Percentiles rank a stretch among this genome's conserved stretches.
phyloP scores from a whole-genome alignment of 2,888 invertebrate species.

The Neocrepidodera transversa region DNA sequence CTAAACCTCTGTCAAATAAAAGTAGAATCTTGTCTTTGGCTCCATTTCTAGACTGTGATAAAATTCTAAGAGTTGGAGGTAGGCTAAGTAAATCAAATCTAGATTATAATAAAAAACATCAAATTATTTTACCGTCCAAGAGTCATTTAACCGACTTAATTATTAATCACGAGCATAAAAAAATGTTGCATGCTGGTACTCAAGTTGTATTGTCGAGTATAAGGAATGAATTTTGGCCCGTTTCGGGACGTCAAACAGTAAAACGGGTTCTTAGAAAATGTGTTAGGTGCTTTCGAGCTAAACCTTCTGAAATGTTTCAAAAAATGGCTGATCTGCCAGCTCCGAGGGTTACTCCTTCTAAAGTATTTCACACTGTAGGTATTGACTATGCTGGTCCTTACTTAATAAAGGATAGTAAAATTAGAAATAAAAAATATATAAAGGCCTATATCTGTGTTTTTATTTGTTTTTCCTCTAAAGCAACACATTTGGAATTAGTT shows the following conservation, averaged over 20 bases:
- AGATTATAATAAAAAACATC: conserved; percentile 10
- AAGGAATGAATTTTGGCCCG: conserved; percentile 11
- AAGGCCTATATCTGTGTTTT: conserved; percentile 27
- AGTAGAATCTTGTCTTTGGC: no score
- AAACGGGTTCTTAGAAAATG: conserved; percentile 14
- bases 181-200: conserved; percentile 8
- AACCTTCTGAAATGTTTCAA: not conserved
- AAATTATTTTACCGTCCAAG: conserved; percentile 3
- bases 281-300: not conserved
- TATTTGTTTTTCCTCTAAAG: not conserved
- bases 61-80: conserved; percentile 10
- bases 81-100: conserved; percentile 2
- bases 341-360: conserved; percentile 7
- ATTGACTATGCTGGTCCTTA: conserved; percentile 30
- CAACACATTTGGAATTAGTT: not conserved
- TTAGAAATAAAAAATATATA: not conserved
- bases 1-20: not conserved
- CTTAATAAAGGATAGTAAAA: conserved; percentile 25
- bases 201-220: not conserved
- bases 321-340: conserved; percentile 14
- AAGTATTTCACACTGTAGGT: conserved; percentile 43
- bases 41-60: conserved; percentile 11
- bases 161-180: conserved; percentile 8
- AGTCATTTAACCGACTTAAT: conserved; percentile 4
- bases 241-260: not conserved